phyloP scores from a whole-genome alignment of 1,140 invertebrate genomes.

The Eufriesea mexicana region DNA sequence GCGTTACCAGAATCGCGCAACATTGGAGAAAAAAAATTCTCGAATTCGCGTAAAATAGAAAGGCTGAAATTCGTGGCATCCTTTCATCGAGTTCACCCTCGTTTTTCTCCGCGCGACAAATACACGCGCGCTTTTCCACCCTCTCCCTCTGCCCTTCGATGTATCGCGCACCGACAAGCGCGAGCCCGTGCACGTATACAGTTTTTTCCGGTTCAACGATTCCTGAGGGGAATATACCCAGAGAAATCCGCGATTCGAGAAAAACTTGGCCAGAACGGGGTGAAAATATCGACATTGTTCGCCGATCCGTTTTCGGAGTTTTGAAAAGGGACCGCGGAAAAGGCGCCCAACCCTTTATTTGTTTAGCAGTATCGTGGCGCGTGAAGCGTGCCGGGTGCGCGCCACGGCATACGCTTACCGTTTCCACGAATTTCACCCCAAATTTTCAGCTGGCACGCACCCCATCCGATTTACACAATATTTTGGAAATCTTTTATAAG shows the following conservation, averaged over 20 bases:
- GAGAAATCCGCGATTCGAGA: conserved; percentile 64
- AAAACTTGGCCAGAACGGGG: conserved; percentile 64
- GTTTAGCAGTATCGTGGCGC: conserved; percentile 70
- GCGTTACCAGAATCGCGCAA: not conserved
- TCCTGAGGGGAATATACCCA: conserved; percentile 21
- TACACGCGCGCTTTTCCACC: not conserved
- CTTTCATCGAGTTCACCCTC: conserved; percentile 43
- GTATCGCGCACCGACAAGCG: not conserved
- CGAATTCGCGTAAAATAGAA: conserved; percentile 22
- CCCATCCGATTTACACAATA: conserved; percentile 81
- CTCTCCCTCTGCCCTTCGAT: not conserved
- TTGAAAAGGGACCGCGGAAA: conserved; percentile 26
- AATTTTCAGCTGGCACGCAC: conserved; percentile 78
- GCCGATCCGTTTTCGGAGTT: not conserved
- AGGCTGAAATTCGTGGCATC: conserved; percentile 30
- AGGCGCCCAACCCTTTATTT: conserved; percentile 81
- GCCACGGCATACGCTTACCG: conserved; percentile 42
- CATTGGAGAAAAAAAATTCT: conserved; percentile 21
- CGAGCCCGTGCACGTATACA: too few relatives aligned
- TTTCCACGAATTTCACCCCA: conserved; percentile 79
- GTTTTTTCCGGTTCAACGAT: conserved; percentile 52
- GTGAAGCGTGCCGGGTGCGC: conserved; percentile 61
- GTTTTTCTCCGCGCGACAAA: conserved; percentile 41
- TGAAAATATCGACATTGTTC: conserved; percentile 65
- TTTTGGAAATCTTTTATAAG: conserved; percentile 83